Base-by-base conservation (phyloP, 2,888 invertebrate genomes). In the Prenolepis imparis region DNA sequence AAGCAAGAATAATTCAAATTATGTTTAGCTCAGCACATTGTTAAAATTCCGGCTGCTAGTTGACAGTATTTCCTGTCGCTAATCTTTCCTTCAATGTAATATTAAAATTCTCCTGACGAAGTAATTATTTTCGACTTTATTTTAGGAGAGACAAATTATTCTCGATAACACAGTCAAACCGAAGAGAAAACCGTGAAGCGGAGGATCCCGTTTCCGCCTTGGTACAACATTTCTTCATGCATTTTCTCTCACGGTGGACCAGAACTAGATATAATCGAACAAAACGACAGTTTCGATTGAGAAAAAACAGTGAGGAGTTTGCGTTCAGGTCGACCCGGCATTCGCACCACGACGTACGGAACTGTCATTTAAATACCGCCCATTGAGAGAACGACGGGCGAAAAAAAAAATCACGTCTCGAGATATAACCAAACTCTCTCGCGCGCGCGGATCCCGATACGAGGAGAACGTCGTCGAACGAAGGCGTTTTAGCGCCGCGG, bases 351-450 rank as follows among this genome's bases (percentile, higher is more conserved):
- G 4, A 32, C 9, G 12, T 67, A 74, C 72, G 59, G 39, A 18
- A 32, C 82, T 87, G 86, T 90, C 89, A 90, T 88, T 90, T 88
- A 90, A 90, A 91, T 89, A 88, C 89, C 89, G 91, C 88, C 91
- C 88, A 90, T 90, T 87, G 8, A 48, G 67, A 48, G 67, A 64
- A 59, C 48, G 72, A 72, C 44, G n/a, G 32, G 57, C 2, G n/a
- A n/a, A n/a, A 15, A 59, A n/a, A 59, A 36, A 44, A 59, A 59
- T 28, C 41, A 36, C 4, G 18, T 57, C 67, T 67, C 18, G 8
- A 21, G 6, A n/a, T 72, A 15, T 70, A 80, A 80, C 72, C 78
- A 80, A 80, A 80, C 78, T 78, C 70, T 21, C 32, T 12, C 1
- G 3, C 24, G 15, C 24, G 18, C 59, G 18, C 55, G 55, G 32